These are phyloP conservation scores for Sternotherus odoratus DNA, from an alignment of 2,797 vertebrate species.

Conservation along the genomic window DNA sequence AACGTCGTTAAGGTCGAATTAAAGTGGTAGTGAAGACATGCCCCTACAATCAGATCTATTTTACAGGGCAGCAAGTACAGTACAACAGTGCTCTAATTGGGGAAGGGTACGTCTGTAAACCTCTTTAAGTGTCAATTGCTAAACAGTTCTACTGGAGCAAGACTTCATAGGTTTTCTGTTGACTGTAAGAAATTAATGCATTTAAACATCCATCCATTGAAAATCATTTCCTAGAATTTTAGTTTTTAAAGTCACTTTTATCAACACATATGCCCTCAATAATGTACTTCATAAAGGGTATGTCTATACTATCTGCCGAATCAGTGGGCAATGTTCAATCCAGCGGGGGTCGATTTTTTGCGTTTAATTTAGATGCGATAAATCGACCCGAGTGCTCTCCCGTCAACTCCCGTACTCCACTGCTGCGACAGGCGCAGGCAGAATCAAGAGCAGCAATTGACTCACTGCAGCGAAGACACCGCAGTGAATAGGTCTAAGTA, in stretches of 20 bases:
- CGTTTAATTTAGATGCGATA: too few species aligned
- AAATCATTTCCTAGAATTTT: not conserved
- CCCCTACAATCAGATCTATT: not conserved
- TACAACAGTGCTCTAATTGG: not conserved
- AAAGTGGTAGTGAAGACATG: too few species aligned
- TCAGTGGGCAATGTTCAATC: too few species aligned
- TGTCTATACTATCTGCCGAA: too few species aligned
- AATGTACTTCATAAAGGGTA: not conserved
- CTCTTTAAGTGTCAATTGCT: not conserved
- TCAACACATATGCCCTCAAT: not conserved
- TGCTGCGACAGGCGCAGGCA: too few species aligned
- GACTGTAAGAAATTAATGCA: not conserved
- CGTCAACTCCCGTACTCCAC: too few species aligned
- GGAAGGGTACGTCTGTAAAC: not conserved
- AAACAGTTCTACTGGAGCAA: not conserved
- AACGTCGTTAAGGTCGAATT: too few species aligned
- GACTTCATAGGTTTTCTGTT: not conserved
- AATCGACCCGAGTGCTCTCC: too few species aligned
- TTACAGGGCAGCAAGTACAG: not conserved
- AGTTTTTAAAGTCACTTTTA: not conserved
- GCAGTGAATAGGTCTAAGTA: too few species aligned
- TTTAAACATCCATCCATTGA: not conserved
- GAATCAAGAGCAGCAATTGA: too few species aligned
- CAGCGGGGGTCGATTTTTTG: too few species aligned
- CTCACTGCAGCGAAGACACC: too few species aligned